A percentile compares a stretch with the other conserved stretches of the same genome.
These are phyloP conservation scores for Threskiornis aethiopicus DNA, from an alignment of 2,797 vertebrate species.

Conservation along the genomic window DNA sequence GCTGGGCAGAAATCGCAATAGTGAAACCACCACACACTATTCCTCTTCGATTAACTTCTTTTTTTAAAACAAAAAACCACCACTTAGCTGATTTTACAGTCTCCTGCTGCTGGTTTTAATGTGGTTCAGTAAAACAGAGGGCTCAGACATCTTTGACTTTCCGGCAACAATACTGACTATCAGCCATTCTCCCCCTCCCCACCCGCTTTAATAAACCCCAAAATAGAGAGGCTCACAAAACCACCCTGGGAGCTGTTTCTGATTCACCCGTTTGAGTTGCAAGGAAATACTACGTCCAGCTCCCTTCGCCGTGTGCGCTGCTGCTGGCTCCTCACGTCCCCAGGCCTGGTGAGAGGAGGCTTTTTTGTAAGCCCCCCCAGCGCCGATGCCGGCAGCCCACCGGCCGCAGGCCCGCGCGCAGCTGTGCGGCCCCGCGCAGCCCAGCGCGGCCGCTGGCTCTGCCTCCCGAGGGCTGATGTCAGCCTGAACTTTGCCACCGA, in stretches of 20 bases:
- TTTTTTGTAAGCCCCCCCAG: not conserved
- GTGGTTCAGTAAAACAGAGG: not conserved
- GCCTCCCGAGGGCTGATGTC: constrained; percentile 68
- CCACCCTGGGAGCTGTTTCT: not conserved
- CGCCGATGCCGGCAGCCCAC: not conserved
- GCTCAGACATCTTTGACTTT: not conserved
- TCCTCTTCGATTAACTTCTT: not conserved
- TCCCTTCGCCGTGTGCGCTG: not conserved
- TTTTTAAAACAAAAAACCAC: not conserved
- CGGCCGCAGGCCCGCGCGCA: not conserved
- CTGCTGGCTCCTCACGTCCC: not conserved
- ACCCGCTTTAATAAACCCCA: not conserved
- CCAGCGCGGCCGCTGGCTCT: constrained; percentile 39
- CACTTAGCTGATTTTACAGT: not conserved
- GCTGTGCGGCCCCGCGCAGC: not conserved
- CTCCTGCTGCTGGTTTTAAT: not conserved
- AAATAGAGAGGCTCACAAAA: not conserved
- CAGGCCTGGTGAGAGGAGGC: not conserved
- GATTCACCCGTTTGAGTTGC: not conserved
- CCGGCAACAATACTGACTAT: not conserved
- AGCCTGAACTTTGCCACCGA: constrained; percentile 62
- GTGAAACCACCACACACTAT: not conserved
- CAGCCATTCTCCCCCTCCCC: not conserved
- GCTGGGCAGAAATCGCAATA: not conserved
- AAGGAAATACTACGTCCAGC: not conserved